A percentile compares a stretch with the other conserved stretches of the same genome.
phyloP scores from a whole-genome alignment of 2,113 vertebrate species.

The Dipodomys merriami region DNA sequence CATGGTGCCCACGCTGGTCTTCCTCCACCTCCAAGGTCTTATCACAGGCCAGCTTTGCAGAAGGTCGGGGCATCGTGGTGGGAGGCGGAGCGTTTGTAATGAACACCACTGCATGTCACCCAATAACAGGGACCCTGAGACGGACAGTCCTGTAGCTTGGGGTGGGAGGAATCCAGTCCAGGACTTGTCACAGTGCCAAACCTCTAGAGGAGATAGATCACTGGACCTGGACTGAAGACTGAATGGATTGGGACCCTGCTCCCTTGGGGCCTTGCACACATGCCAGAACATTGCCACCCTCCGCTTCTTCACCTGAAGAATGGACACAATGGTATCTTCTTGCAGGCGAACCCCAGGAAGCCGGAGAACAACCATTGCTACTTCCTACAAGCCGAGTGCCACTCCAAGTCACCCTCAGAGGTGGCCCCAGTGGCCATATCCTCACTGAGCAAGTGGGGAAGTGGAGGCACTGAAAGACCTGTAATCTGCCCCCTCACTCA shows the following conservation, averaged over 20 bases:
- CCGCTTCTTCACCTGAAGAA: slow-evolving; percentile 1
- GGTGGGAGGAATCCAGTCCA: neutral
- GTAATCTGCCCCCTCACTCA: neutral
- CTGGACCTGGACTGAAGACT: no score
- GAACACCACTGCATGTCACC: neutral
- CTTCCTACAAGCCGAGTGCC: neutral
- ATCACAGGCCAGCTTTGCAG: neutral
- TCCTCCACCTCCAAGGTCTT: neutral
- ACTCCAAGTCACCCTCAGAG: neutral
- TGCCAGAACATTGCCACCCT: neutral
- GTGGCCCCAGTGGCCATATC: no score
- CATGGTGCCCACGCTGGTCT: accelerated
- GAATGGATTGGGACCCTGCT: neutral
- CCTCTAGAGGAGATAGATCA: neutral
- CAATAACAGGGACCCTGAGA: neutral
- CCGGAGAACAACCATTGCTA: neutral
- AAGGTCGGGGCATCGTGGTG: neutral
- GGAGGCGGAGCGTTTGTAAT: neutral
- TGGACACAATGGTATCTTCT: neutral
- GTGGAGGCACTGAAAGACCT: neutral
- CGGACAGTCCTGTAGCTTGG: neutral
- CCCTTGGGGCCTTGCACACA: neutral
- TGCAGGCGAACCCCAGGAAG: neutral
- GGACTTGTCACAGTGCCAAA: neutral
- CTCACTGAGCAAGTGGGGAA: neutral